These are phyloP conservation scores for Hypolimnas misippus DNA, from an alignment of 2,888 invertebrate genomes.

Conservation along the genomic window DNA sequence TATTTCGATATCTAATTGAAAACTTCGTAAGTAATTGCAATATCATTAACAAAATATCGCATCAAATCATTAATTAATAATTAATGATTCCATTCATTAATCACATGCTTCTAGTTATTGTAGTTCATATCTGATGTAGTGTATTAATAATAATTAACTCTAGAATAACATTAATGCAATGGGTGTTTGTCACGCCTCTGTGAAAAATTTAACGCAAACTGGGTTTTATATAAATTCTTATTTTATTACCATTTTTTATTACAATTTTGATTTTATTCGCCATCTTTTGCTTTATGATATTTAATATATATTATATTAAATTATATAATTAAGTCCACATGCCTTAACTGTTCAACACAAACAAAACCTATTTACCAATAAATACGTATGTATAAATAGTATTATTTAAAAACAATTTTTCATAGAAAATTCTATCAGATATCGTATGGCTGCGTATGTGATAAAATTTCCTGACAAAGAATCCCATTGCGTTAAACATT, in stretches of 20 bases:
- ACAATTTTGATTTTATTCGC: no score
- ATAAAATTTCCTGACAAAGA: conserved; percentile 20
- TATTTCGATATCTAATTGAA: not conserved
- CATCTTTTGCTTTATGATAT: no score
- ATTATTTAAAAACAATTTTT: no score
- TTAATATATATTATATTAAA: no score
- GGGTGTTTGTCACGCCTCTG: not conserved
- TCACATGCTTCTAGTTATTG: not conserved
- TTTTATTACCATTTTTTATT: no score
- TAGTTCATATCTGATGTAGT: not conserved
- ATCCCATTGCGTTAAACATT: conserved; percentile 23
- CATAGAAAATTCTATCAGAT: conserved; percentile 25
- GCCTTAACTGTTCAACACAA: no score
- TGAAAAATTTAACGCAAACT: not conserved
- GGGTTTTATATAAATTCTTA: no score
- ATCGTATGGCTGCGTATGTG: conserved; percentile 49
- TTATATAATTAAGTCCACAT: no score
- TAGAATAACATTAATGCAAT: not conserved
- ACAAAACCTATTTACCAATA: no score
- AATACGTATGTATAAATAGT: no score
- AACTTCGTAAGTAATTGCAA: not conserved
- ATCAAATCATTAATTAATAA: no score
- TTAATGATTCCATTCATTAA: not conserved
- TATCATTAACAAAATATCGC: not conserved
- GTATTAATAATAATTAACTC: not conserved